Percentiles rank a stretch among this genome's conserved stretches.
Conservation (phyloP, 2,797 vertebrate species). For the Anguilla pacifica region DNA sequence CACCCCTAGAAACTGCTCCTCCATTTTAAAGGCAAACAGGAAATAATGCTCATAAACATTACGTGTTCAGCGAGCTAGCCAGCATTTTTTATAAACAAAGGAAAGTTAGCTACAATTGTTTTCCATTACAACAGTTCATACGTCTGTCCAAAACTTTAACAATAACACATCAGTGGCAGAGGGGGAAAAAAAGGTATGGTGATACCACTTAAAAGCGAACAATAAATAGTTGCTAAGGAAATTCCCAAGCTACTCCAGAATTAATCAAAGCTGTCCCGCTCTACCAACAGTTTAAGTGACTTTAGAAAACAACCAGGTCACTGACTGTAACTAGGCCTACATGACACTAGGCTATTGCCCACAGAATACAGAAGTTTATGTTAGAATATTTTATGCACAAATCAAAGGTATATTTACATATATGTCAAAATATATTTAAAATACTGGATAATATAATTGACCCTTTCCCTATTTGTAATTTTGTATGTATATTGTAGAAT, state of each 20-base stretch:
- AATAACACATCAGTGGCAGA: neutral
- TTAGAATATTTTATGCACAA: neutral
- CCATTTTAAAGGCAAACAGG: neutral
- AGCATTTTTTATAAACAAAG: neutral
- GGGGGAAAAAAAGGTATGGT: neutral
- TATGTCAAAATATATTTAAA: constrained; percentile 6
- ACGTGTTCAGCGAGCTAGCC: neutral
- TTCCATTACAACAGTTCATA: neutral
- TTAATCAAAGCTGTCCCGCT: neutral
- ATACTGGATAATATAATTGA: neutral
- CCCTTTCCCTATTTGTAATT: neutral
- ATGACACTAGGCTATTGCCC: neutral
- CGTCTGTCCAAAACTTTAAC: neutral
- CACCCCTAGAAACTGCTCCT: neutral
- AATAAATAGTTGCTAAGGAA: neutral
- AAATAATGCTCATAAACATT: neutral
- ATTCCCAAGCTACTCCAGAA: neutral
- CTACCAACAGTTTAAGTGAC: neutral
- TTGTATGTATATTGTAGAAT: neutral
- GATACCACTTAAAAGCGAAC: neutral
- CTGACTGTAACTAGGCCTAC: neutral
- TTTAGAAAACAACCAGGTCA: neutral
- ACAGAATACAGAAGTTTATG: neutral
- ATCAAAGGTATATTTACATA: constrained; percentile 6
- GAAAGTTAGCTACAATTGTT: neutral